Conservation (phyloP, 2,888 invertebrate genomes). For the Drepana falcataria region DNA sequence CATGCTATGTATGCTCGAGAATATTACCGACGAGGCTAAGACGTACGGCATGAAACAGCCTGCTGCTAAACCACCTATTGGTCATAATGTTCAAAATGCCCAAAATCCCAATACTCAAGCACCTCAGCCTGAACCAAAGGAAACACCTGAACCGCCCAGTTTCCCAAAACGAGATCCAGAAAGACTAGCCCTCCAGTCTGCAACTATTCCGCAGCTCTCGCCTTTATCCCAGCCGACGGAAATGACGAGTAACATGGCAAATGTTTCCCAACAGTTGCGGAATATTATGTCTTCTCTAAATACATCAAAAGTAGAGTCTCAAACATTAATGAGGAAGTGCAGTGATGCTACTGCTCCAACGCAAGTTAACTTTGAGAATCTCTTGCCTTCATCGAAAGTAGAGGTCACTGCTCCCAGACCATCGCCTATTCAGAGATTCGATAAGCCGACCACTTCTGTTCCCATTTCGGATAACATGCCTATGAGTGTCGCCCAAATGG, state of each 20-base stretch:
- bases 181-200: conserved; percentile 59
- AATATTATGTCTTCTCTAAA: conserved; percentile 83
- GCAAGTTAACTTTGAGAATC: conserved; percentile 73
- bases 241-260: conserved; percentile 84
- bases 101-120: conserved; percentile 31
- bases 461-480: conserved; percentile 47
- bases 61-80: conserved; percentile 11
- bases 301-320: conserved; percentile 70
- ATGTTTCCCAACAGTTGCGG: conserved; percentile 83
- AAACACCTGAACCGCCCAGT: conserved; percentile 40
- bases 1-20: conserved; percentile 84
- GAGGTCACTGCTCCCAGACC: conserved; percentile 62
- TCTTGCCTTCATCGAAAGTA: conserved; percentile 72
- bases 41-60: conserved; percentile 43
- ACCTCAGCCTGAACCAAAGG: conserved; percentile 41
- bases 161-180: conserved; percentile 58
- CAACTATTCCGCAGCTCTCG: conserved; percentile 82
- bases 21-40: conserved; percentile 74
- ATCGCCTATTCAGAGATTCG: conserved; percentile 57
- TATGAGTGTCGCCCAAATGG: conserved; percentile 58
- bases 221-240: conserved; percentile 85
- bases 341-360: conserved; percentile 61
- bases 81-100: conserved; percentile 5
- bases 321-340: conserved; percentile 70
- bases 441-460: conserved; percentile 46